A percentile compares a stretch with the other conserved stretches of the same genome.
phyloP scores from a whole-genome alignment of 64 coral and sea anemone genomes.

The Montipora sp. region DNA sequence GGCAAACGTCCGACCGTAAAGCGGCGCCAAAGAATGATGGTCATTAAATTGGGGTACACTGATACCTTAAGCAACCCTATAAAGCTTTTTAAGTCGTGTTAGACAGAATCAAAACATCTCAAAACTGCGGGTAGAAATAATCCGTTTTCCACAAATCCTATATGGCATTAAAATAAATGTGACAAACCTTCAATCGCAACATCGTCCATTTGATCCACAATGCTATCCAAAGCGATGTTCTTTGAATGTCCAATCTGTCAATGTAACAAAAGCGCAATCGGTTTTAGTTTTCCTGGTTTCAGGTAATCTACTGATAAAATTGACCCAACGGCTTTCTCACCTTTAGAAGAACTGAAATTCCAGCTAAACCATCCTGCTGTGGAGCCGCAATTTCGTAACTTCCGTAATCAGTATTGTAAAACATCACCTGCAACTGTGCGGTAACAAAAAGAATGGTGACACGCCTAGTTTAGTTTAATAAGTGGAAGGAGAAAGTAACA shows the following conservation, averaged over 20 bases:
- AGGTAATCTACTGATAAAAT: too few species aligned
- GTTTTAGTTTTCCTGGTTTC: too few species aligned
- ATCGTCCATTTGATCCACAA: conserved; percentile 45
- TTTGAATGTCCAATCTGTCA: conserved; percentile 5
- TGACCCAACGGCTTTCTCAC: neutral
- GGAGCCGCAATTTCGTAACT: conserved; percentile 39
- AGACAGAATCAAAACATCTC: too few species aligned
- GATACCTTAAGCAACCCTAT: too few species aligned
- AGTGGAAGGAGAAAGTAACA: too few species aligned
- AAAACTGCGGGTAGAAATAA: too few species aligned
- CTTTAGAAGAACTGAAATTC: conserved; percentile 34
- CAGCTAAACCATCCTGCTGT: conserved; percentile 3
- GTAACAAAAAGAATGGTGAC: neutral
- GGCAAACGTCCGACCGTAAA: too few species aligned
- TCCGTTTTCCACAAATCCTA: too few species aligned
- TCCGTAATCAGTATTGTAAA: conserved; percentile 51
- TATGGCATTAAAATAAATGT: neutral
- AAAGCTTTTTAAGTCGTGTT: too few species aligned
- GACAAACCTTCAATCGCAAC: conserved; percentile 37
- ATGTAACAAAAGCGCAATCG: neutral
- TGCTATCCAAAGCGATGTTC: conserved; percentile 19
- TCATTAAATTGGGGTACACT: too few species aligned
- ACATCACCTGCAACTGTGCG: conserved; percentile 22
- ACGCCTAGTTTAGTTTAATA: neutral
- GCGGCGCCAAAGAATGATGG: too few species aligned